Base-by-base conservation (phyloP, 2,888 invertebrate genomes). In the Nemotelus nigrinus region DNA sequence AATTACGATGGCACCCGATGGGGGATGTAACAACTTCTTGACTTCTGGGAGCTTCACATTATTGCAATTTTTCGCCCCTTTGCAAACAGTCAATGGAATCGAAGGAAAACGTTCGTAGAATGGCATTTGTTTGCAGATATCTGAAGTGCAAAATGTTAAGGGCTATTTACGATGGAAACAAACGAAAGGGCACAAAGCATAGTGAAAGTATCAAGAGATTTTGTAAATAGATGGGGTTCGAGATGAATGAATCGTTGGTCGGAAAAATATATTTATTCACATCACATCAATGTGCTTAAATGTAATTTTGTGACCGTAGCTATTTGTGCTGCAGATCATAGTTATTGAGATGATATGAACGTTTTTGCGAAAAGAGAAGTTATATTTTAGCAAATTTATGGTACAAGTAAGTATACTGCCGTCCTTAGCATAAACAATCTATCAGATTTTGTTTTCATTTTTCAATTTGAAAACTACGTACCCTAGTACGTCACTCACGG, bases 211-310 rank as follows among this genome's bases (percentile, higher is more conserved):
- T 71, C 71, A 72, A 47, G 47, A 50, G 47, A 47, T 48, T 72
- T 25, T 58, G 25, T n/a, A 58, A 57, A 58, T n/a, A 72, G 43
- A 58, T 47, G 68, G 50, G 63, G 63, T 53, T 50, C 48, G 25
- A 41, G 68, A 53, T 5, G 8, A 58, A n/a, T 44, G 41, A 45
- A 72, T 45, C 47, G 47, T 45, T 48, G 72, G 41, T 39, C 72
- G 47, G 47, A 58, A 45, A 72, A 60, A 44, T n/a, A 72, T 72
- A 41, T 72, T 72, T 72, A 72, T 72, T 72, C 72, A 58, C 60
- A 45, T 72, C 72, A 58, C 72, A 72, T 72, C 50, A 58, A 72
- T 72, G 72, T 60, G 60, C 72, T 72, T 72, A 72, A 72, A 72
- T 72, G 47, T 72, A 58, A 72, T 72, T 60, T 72, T 47, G n/a